Conservation (phyloP, 1,140 invertebrate species). For the Drosophila simulans region DNA sequence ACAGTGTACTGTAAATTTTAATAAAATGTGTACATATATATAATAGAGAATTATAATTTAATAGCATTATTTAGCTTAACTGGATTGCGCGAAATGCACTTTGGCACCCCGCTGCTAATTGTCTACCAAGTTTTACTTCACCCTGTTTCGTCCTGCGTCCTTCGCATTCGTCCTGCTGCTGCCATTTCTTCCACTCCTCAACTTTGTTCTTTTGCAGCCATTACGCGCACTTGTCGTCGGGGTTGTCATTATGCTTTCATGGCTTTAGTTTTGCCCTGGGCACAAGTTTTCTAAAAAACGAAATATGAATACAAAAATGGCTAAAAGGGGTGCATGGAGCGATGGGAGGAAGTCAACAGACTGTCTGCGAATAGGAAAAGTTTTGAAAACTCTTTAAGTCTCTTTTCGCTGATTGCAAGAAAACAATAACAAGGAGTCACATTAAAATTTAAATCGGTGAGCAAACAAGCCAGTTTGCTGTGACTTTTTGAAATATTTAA, state of each 20-base stretch:
- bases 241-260: slow-evolving; percentile 74
- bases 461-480: neutral
- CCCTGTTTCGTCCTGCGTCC: neutral
- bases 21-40: too few species aligned
- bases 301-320: slow-evolving; percentile 71
- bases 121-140: slow-evolving; percentile 43
- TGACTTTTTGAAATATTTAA: neutral
- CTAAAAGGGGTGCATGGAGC: neutral
- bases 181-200: slow-evolving; percentile 4
- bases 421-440: neutral
- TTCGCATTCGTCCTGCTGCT: neutral
- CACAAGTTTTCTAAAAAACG: slow-evolving; percentile 52
- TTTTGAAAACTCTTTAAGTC: slow-evolving; percentile 45
- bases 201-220: slow-evolving; percentile 40
- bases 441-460: neutral
- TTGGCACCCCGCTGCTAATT: slow-evolving; percentile 56
- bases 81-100: slow-evolving; percentile 1
- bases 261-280: slow-evolving; percentile 63
- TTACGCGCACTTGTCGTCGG: slow-evolving; percentile 64
- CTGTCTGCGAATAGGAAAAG: slow-evolving; percentile 61
- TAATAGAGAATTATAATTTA: too few species aligned
- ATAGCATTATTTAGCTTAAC: too few species aligned
- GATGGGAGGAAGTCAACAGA: neutral
- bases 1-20: neutral
- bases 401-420: slow-evolving; percentile 33